Conservation (phyloP, 64 coral and sea anemone species). For the Actinia tenebrosa region DNA sequence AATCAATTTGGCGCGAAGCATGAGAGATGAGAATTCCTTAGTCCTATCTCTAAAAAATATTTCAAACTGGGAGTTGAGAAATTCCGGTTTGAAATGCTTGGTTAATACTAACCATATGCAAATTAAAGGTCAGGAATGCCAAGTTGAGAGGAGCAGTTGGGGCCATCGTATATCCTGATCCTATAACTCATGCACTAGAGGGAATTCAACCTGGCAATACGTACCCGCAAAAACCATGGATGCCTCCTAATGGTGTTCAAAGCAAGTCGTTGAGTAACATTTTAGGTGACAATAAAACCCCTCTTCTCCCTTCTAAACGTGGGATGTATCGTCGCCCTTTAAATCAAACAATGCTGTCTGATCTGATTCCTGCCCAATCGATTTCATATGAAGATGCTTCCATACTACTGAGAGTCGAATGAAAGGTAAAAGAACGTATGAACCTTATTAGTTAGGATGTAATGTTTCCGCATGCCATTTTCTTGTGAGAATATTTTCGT, state of each 20-base stretch:
- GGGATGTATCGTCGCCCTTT: conserved; percentile 29
- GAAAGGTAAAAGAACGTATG: conserved; percentile 6
- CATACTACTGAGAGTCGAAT: background rate
- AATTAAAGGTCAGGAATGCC: too few species aligned
- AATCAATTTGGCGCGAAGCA: too few species aligned
- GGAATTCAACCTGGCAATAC: conserved; percentile 14
- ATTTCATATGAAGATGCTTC: conserved; percentile 48
- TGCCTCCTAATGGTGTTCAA: conserved; percentile 33
- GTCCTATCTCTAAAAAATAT: too few species aligned
- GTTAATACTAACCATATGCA: too few species aligned
- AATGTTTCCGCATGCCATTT: too few species aligned
- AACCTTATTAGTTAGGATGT: conserved; percentile 8
- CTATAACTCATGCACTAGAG: background rate
- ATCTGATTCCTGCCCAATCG: conserved; percentile 34
- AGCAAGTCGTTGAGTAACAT: background rate
- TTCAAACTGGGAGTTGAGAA: too few species aligned
- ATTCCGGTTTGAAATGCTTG: too few species aligned
- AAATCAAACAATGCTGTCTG: background rate
- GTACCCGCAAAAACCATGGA: conserved; percentile 43
- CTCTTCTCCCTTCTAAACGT: conserved; percentile 17
- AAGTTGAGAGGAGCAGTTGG: conserved; percentile 32
- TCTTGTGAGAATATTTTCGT: conserved; percentile 32
- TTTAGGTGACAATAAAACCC: conserved; percentile 30
- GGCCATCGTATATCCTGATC: conserved; percentile 33
- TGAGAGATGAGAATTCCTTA: too few species aligned